These are phyloP conservation scores for Ormyrus rosae DNA, from an alignment of 2,888 invertebrate genomes.

Conservation along the genomic window DNA sequence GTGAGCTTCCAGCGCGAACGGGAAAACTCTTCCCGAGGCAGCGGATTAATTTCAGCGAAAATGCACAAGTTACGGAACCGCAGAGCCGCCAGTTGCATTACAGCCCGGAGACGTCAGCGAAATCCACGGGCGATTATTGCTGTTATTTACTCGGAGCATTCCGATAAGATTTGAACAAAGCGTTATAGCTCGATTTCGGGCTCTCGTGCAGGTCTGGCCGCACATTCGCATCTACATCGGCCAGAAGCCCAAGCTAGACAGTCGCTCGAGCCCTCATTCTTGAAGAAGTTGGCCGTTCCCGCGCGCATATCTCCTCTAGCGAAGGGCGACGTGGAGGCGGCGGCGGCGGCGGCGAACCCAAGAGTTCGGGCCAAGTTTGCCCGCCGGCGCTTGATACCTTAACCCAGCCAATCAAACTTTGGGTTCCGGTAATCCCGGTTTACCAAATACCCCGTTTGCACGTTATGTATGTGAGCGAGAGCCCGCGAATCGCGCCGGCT, in stretches of 20 bases:
- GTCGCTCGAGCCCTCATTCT: background rate
- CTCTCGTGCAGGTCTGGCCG: too few species aligned
- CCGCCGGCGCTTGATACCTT: slow-evolving; percentile 70
- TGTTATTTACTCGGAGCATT: too few species aligned
- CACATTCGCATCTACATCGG: too few species aligned
- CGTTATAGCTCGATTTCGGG: too few species aligned
- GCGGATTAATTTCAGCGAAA: too few species aligned
- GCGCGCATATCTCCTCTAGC: background rate
- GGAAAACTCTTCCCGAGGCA: too few species aligned
- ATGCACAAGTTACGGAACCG: too few species aligned
- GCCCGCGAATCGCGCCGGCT: background rate
- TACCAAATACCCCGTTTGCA: slow-evolving; percentile 68
- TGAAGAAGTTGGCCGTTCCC: slow-evolving; percentile 19
- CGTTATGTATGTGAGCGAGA: slow-evolving; percentile 59
- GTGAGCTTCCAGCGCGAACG: too few species aligned
- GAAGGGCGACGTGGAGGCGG: background rate
- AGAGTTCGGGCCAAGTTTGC: slow-evolving; percentile 60
- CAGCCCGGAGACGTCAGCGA: too few species aligned
- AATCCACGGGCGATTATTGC: too few species aligned
- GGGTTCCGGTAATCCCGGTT: slow-evolving; percentile 68
- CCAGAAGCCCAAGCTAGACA: background rate
- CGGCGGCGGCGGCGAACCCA: background rate
- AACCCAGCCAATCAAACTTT: slow-evolving; percentile 74
- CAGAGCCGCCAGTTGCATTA: too few species aligned
- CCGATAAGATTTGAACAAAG: too few species aligned